A percentile compares a stretch with the other conserved stretches of the same genome.
Conservation (phyloP, 2,113 vertebrate species). For the Microtus montanus region DNA sequence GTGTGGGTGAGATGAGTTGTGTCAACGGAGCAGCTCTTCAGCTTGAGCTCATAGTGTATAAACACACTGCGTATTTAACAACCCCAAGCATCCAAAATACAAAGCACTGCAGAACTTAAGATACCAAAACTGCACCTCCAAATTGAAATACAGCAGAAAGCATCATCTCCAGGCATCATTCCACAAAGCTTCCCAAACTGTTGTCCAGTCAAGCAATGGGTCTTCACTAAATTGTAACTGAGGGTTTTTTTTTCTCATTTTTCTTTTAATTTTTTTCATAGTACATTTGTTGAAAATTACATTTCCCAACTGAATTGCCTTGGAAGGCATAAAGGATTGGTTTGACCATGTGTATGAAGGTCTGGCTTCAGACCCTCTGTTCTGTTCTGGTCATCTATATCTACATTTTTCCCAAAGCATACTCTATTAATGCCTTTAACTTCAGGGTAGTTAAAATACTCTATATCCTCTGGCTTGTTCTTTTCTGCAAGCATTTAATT, state of each 20-base stretch:
- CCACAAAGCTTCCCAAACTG: not conserved
- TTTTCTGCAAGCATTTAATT: conserved; percentile 20
- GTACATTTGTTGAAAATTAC: conserved; percentile 29
- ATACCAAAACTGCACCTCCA: not conserved
- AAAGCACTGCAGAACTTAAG: not conserved
- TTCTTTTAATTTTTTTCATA: not conserved
- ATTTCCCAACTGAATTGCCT: conserved; percentile 34
- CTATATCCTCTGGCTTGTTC: not conserved
- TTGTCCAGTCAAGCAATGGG: not conserved
- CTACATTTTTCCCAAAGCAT: conserved; percentile 13
- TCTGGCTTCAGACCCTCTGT: conserved; percentile 18
- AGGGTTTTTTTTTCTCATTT: conserved; percentile 18
- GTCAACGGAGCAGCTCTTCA: conserved; percentile 4
- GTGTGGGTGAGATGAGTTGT: not conserved
- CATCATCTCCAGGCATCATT: not conserved
- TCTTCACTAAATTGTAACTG: not conserved
- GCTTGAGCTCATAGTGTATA: not conserved
- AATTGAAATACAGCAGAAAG: not conserved
- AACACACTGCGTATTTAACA: not conserved
- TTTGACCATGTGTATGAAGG: not conserved
- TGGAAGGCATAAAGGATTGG: not conserved
- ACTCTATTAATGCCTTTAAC: not conserved
- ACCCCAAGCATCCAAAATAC: not conserved
- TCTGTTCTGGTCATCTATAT: conserved; percentile 1
- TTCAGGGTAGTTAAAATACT: conserved; percentile 15